Percentiles rank a stretch among this genome's conserved stretches.
These are phyloP conservation scores for Palythoa caribaeorum DNA, from an alignment of 92 coral and sea anemone species.

Conservation along the genomic window DNA sequence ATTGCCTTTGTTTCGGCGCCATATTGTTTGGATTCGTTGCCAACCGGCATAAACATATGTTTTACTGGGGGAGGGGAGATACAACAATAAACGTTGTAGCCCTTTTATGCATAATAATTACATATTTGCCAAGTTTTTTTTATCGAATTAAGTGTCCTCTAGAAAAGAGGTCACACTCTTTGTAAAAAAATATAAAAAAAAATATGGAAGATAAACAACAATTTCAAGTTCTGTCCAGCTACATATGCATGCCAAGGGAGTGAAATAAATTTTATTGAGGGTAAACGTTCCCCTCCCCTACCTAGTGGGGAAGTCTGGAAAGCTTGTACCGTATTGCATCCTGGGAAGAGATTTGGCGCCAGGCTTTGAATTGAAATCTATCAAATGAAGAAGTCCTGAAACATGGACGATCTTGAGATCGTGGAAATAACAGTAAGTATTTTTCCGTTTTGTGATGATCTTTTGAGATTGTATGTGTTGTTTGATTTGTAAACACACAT, in stretches of 20 bases:
- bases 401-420: constrained; percentile 35
- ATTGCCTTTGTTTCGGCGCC: constrained; percentile 52
- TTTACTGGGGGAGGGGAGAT: constrained; percentile 10
- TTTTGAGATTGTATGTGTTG: background rate
- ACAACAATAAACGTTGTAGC: background rate
- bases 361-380: constrained; percentile 34
- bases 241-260: too few relatives aligned
- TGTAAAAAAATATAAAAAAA: too few relatives aligned
- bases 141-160: too few relatives aligned
- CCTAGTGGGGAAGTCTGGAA: too few relatives aligned
- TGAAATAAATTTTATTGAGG: too few relatives aligned
- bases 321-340: background rate
- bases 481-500: background rate
- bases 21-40: constrained; percentile 47
- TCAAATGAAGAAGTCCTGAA: background rate
- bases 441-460: background rate
- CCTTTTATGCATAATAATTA: background rate
- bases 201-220: too few relatives aligned
- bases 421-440: constrained; percentile 37
- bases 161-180: too few relatives aligned
- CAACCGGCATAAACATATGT: background rate
- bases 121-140: background rate
- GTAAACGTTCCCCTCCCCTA: background rate
- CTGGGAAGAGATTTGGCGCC: constrained; percentile 46
- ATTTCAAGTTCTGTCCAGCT: too few relatives aligned